Base-by-base conservation (phyloP, 2,113 vertebrate genomes). In the Climacteris rufus region DNA sequence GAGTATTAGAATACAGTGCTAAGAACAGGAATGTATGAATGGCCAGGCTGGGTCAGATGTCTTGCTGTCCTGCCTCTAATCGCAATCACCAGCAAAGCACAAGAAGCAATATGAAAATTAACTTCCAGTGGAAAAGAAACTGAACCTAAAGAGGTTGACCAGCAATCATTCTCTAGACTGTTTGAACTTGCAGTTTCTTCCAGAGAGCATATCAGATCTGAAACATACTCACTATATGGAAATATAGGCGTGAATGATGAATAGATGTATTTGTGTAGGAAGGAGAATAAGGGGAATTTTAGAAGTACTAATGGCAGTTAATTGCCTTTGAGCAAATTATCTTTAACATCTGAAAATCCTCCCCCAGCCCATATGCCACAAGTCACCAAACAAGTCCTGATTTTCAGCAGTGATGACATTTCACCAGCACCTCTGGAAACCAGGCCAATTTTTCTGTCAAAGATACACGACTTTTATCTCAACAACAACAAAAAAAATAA, bases 131-230 rank as follows among this genome's bases (percentile, higher is more conserved):
- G 42, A 54, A 86, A 86, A 63, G 25, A 86, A 74, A 63, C 19
- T 19, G 45, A 52, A 9, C 11, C 12, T 59, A 8, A 6, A 28
- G 24, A 47, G 35, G 24, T 31, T 50, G 18, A 57, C 10, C 39
- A 77, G 45, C 42, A 77, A 52, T 23, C 22, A 27, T 64, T 76
- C n/a, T 54, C n/a, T 42, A 50, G 28, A 31, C 7, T 59, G 30
- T 60, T 54, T 60, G 33, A 92, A 83, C 19, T 72, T 65, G 14
- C 13, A 78, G 11, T 22, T 59, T 35, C 24, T 92, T 81, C 35
- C 27, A 54, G 45, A 69, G 65, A 53, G 14, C 0, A 0, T n/a
- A 44, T 45, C 27, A 42, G 13, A 44, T 33, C 35, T 0, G 0
- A 85, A 88, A 65, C 13, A 27, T 9, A 12, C 4, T 45, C 1